phyloP scores from a whole-genome alignment of 2,113 vertebrate species.

The Galbula dea region DNA sequence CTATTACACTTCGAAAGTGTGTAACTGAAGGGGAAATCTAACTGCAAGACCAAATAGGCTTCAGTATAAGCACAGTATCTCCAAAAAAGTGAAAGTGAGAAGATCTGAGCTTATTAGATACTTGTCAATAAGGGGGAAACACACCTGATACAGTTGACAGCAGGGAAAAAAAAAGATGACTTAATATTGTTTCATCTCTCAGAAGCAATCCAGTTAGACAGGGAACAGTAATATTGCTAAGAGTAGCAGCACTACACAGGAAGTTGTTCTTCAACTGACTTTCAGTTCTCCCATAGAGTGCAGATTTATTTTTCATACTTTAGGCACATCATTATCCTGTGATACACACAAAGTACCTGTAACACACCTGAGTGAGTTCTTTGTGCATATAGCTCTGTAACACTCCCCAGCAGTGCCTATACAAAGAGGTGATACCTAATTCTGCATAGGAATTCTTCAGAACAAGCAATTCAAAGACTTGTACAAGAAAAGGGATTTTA shows the following conservation, averaged over 20 bases:
- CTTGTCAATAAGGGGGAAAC: slow-evolving; percentile 10
- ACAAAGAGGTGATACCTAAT: not conserved
- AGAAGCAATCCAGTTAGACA: not conserved
- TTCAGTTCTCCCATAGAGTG: not conserved
- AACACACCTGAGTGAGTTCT: not conserved
- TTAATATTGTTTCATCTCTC: slow-evolving; percentile 38
- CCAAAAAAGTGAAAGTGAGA: slow-evolving; percentile 5
- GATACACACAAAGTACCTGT: not conserved
- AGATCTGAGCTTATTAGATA: slow-evolving; percentile 12
- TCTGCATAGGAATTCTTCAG: not conserved
- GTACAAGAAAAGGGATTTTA: not conserved
- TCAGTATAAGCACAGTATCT: not conserved
- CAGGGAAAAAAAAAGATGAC: slow-evolving; percentile 20
- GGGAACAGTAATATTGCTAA: not conserved
- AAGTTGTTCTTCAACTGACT: not conserved
- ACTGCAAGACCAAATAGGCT: slow-evolving; percentile 25
- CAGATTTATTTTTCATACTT: not conserved
- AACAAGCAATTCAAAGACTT: not conserved
- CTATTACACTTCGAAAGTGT: not conserved
- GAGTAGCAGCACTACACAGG: not conserved
- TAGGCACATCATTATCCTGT: not conserved
- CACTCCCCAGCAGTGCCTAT: not conserved
- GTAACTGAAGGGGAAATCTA: not conserved
- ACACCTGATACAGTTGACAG: slow-evolving; percentile 8
- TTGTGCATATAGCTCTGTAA: not conserved